These are phyloP conservation scores for Heterodera schachtii DNA, from an alignment of 1,140 invertebrate species.

Conservation along the genomic window DNA sequence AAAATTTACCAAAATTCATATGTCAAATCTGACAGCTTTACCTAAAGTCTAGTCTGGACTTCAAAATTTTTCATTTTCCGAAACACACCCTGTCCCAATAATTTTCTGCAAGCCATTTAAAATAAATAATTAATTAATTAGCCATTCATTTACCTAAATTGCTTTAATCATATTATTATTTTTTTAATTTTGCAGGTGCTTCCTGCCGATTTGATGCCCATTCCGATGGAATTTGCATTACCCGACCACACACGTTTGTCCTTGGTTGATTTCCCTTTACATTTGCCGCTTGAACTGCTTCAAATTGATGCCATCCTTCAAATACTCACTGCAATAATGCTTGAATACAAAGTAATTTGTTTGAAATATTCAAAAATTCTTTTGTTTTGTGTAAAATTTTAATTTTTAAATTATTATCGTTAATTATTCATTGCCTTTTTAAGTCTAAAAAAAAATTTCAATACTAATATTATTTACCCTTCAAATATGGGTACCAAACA, in stretches of 20 bases:
- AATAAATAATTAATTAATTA: too few species aligned
- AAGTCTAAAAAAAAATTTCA: too few species aligned
- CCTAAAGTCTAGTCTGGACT: too few species aligned
- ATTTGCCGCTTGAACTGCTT: slow-evolving; percentile 91
- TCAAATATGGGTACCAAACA: too few species aligned
- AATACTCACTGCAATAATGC: slow-evolving; percentile 88
- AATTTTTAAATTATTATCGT: too few species aligned
- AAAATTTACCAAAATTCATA: too few species aligned
- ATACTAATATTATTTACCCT: too few species aligned
- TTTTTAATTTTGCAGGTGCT: slow-evolving; percentile 77
- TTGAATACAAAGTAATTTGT: slow-evolving; percentile 87
- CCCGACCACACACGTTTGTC: slow-evolving; percentile 90
- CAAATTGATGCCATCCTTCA: slow-evolving; percentile 95
- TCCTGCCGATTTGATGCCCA: slow-evolving; percentile 81
- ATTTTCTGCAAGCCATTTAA: too few species aligned
- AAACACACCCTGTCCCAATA: too few species aligned
- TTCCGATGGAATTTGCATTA: slow-evolving; percentile 83
- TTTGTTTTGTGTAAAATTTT: not conserved
- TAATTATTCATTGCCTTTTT: too few species aligned
- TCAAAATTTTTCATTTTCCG: slow-evolving; percentile 15
- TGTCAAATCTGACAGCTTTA: too few species aligned
- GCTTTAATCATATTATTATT: not conserved
- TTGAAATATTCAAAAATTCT: not conserved
- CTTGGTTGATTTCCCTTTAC: slow-evolving; percentile 94
- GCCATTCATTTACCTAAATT: slow-evolving; percentile 19